Conservation (phyloP, 2,113 vertebrate genomes). For the Dolichotis patagonum region DNA sequence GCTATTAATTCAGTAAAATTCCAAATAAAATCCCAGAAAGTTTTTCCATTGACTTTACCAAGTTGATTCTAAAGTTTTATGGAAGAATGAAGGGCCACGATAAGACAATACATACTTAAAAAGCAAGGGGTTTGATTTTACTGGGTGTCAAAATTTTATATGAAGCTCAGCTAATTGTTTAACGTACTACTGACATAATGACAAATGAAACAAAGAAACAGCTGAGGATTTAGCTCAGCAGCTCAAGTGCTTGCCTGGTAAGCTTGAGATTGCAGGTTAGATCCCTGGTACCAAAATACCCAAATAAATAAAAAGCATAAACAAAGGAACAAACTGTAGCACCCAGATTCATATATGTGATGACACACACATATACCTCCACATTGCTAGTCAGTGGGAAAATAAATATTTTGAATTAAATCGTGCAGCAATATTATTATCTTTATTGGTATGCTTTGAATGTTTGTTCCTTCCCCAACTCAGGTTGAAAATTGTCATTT, state of each 20-base stretch:
- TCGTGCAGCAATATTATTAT: background rate
- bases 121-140: background rate
- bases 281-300: no score
- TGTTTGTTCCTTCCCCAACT: background rate
- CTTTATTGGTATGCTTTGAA: background rate
- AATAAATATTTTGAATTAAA: conserved; percentile 33
- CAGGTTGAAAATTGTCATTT: background rate
- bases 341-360: background rate
- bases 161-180: background rate
- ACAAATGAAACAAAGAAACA: background rate
- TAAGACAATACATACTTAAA: background rate
- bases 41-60: background rate
- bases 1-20: conserved; percentile 11
- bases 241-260: no score
- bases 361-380: background rate
- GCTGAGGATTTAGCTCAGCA: no score
- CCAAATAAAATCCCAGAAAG: background rate
- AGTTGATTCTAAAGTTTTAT: background rate
- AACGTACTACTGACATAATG: background rate
- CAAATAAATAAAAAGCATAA: background rate
- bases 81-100: background rate
- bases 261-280: no score
- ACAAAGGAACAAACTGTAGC: conserved; percentile 13
- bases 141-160: background rate
- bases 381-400: background rate